Percentiles rank a stretch among this genome's conserved stretches.
Evolutionary conservation across 2,113 vertebrate species (phyloP).

Genomic region (Dasyornis broadbenti): DNA sequence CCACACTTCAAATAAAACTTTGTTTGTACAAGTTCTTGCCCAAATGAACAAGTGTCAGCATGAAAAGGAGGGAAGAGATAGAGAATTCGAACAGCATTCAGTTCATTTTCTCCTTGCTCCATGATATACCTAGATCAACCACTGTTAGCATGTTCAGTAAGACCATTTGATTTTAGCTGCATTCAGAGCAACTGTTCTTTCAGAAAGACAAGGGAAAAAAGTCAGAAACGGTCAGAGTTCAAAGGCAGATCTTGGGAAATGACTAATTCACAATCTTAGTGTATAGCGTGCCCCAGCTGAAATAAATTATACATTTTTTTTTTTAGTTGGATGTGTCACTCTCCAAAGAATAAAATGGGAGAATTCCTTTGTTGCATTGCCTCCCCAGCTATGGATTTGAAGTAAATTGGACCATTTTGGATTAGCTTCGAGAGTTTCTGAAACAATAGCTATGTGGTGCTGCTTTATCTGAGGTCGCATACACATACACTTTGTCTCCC

Average conservation of each 20-base stretch:
- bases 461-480: conserved; percentile 17
- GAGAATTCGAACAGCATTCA: neutral
- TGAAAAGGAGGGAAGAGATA: neutral
- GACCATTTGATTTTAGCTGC: neutral
- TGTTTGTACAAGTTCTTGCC: neutral
- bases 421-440: conserved; percentile 10
- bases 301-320: neutral
- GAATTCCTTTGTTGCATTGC: neutral
- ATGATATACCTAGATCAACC: neutral
- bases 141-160: neutral
- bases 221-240: neutral
- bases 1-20: conserved; percentile 15
- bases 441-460: neutral
- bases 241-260: conserved; percentile 27
- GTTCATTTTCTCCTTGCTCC: neutral
- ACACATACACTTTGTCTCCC: neutral
- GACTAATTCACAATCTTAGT: neutral
- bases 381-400: conserved; percentile 10
- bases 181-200: neutral
- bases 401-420: neutral
- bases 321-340: conserved; percentile 10
- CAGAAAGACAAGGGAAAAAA: neutral
- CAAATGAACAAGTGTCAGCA: neutral
- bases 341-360: neutral
- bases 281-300: neutral